Evolutionary conservation across 1,140 invertebrate species (phyloP), one percentile per base, ranked within the genome.

Genomic region (Dendroctonus valens): DNA sequence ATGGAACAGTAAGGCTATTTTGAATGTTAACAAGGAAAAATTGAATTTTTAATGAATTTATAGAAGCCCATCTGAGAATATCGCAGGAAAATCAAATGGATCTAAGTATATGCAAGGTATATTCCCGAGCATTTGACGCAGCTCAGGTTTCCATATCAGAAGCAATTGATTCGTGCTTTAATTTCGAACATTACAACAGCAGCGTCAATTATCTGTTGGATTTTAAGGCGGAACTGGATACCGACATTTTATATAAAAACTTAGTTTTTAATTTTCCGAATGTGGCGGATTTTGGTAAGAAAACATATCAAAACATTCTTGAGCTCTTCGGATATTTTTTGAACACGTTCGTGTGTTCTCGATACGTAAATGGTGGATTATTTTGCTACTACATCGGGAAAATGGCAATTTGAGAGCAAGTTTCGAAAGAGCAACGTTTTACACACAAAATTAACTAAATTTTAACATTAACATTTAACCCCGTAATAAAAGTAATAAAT

Each of bases 191-290:
- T 49, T 51, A 57, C 37, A 68, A 62, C 44, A 53, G 5, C 3
- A 51, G 42, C 26, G 40, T 50, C 5, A 49, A 57, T 57, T 68
- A 62, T n/a, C 5, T 39, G 42, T 26, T 63, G 12, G 59, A 62
- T 5, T 57, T 62, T 15, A 57, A 41, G 26, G 59, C 59, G 9
- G 55, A 67, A 41, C 14, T 68, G 5, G 57, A 62, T 51, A 52
- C 60, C 3, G 66, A 63, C 39, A 62, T 62, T 42, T 58, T 62
- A 37, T 62, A 68, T 51, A 59, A 65, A 40, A 48, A n/a, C 40
- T 7, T 65, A 5, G 11, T 59, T 3, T 65, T 59, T 26, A 58
- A 26, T 12, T 52, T 59, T 12, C 64, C 54, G 3, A 2, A 46
- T 8, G 3, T 52, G 6, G 64, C 41, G 15, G 58, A n/a, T 41